Conservation (phyloP, 2,797 vertebrate genomes). For the Etheostoma perlongum region DNA sequence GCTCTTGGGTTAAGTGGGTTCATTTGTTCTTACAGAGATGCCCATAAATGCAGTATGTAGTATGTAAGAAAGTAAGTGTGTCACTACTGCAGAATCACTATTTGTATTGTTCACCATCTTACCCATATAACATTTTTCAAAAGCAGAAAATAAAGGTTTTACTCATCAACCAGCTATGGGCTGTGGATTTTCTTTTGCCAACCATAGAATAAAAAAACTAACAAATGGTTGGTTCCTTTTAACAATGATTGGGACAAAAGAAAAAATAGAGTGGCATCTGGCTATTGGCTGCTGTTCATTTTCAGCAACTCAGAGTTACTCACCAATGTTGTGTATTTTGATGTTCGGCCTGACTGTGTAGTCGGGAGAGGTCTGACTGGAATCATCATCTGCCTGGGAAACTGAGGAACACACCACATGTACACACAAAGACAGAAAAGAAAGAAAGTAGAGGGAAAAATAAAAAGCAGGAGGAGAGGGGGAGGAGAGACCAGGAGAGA, state of each 20-base stretch:
- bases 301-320: slow-evolving; percentile 72
- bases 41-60: background rate
- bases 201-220: slow-evolving; percentile 22
- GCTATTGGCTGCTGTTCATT: slow-evolving; percentile 24
- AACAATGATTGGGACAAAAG: slow-evolving; percentile 42
- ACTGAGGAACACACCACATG: slow-evolving; percentile 74
- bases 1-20: background rate
- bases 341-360: slow-evolving; percentile 95
- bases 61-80: background rate
- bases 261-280: slow-evolving; percentile 35
- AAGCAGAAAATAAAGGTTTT: slow-evolving; percentile 34
- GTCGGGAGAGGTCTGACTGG: slow-evolving; percentile 90
- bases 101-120: slow-evolving; percentile 12
- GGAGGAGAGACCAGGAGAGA: slow-evolving; percentile 17
- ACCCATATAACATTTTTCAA: slow-evolving; percentile 7
- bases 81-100: slow-evolving; percentile 20
- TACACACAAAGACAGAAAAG: slow-evolving; percentile 12
- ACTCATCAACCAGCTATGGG: slow-evolving; percentile 28
- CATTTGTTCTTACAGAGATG: background rate
- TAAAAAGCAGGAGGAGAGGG: background rate
- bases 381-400: slow-evolving; percentile 93
- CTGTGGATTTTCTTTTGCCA: slow-evolving; percentile 36
- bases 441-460: background rate
- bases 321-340: slow-evolving; percentile 96
- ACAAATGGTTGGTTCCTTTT: slow-evolving; percentile 30